Evolutionary conservation across 2,888 invertebrate species (phyloP).

Genomic region (Sussaba pulchella): DNA sequence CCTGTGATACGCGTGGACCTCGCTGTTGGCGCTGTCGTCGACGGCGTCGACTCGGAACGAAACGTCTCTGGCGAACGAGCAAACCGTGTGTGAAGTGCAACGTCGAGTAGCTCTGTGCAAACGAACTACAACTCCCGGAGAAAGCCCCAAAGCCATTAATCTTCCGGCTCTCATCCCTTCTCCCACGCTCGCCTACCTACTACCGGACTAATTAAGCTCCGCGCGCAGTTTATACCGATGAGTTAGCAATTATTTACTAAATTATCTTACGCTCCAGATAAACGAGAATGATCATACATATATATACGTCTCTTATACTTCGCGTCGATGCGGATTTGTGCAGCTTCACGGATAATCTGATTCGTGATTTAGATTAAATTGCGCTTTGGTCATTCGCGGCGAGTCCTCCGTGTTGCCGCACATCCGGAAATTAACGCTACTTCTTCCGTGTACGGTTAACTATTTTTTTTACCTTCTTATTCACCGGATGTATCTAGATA

Average conservation of each 20-base stretch:
- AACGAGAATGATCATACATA: neutral
- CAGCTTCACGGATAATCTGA: neutral
- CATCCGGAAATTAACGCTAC: neutral
- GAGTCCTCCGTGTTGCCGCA: neutral
- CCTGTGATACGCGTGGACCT: constrained; percentile 30
- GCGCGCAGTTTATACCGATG: constrained; percentile 10
- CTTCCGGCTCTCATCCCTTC: constrained; percentile 4
- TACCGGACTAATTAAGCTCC: constrained; percentile 26
- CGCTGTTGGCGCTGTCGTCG: constrained; percentile 27
- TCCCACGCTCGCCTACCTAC: neutral
- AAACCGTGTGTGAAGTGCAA: constrained; percentile 23
- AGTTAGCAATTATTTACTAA: constrained; percentile 18
- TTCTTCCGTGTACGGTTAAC: neutral
- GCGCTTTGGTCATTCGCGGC: neutral
- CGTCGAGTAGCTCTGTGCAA: constrained; percentile 32
- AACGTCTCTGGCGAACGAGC: constrained; percentile 20
- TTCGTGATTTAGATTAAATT: neutral
- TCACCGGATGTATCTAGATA: neutral
- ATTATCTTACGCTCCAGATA: constrained; percentile 29
- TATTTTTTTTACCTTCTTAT: neutral
- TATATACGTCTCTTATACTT: neutral
- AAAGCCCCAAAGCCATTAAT: neutral
- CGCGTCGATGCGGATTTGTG: neutral
- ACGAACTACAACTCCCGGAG: constrained; percentile 20
- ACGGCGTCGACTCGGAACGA: constrained; percentile 41